Evolutionary conservation across 1,140 invertebrate genomes (phyloP).

Genomic region (Drosophila nigrodunni): DNA sequence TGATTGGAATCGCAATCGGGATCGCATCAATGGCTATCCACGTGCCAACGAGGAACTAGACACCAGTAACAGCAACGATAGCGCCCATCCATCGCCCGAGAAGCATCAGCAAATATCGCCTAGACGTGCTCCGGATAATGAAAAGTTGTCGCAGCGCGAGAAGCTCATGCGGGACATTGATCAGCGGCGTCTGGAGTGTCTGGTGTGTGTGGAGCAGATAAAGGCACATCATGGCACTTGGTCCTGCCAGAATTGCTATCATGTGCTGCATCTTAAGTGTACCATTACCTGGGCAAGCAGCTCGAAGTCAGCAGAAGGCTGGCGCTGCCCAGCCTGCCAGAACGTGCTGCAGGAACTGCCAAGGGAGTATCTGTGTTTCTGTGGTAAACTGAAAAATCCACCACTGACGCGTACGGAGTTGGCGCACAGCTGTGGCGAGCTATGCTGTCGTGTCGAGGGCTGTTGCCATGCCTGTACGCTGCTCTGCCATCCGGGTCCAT

Average conservation of each 20-base stretch:
- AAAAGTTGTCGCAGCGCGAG: conserved; percentile 88
- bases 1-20: conserved; percentile 82
- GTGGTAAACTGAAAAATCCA: conserved; percentile 91
- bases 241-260: conserved; percentile 95
- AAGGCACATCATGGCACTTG: conserved; percentile 92
- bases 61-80: conserved; percentile 79
- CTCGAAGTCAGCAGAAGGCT: conserved; percentile 91
- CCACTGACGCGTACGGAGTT: conserved; percentile 90
- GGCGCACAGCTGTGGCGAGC: conserved; percentile 95
- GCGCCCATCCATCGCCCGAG: conserved; percentile 74
- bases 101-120: conserved; percentile 71
- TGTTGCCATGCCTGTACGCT: conserved; percentile 94
- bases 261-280: conserved; percentile 95
- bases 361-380: conserved; percentile 92
- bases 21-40: conserved; percentile 76
- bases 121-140: conserved; percentile 58
- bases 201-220: conserved; percentile 96
- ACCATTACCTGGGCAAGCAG: conserved; percentile 95
- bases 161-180: conserved; percentile 92
- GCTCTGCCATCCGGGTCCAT: conserved; percentile 96
- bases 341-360: conserved; percentile 89
- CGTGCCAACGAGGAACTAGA: conserved; percentile 70
- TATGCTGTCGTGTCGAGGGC: conserved; percentile 89
- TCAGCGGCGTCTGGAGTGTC: conserved; percentile 92
- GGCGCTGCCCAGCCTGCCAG: conserved; percentile 97